Percentiles rank a stretch among this genome's conserved stretches.
Conservation (phyloP, 2,797 vertebrate species). For the Eulemur coronatus region DNA sequence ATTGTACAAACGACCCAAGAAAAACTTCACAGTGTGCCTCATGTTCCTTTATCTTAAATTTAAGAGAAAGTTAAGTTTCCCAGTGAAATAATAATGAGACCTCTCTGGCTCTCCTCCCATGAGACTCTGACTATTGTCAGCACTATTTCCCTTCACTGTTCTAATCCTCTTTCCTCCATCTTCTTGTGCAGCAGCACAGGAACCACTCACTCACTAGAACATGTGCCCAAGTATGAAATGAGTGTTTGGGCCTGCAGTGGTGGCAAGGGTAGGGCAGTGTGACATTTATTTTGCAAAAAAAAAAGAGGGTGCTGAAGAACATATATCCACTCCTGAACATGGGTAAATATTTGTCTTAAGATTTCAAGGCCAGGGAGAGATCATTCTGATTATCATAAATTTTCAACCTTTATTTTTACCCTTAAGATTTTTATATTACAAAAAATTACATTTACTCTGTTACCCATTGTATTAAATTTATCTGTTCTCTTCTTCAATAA, state of each 20-base stretch:
- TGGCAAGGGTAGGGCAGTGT: not conserved
- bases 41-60: slow-evolving; percentile 23
- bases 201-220: not conserved
- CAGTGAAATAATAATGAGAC: not conserved
- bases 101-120: not conserved
- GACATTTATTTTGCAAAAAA: not conserved
- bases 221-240: not conserved
- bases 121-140: not conserved
- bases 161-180: not conserved
- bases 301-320: not conserved
- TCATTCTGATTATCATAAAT: slow-evolving; percentile 58
- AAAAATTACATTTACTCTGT: slow-evolving; percentile 65
- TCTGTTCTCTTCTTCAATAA: slow-evolving; percentile 19
- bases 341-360: not conserved
- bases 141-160: not conserved
- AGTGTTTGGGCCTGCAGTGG: not conserved
- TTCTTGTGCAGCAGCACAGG: not conserved
- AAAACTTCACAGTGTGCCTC: slow-evolving; percentile 33
- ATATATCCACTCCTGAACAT: not conserved
- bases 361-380: slow-evolving; percentile 34
- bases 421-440: slow-evolving; percentile 40
- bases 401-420: slow-evolving; percentile 59
- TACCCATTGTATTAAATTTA: slow-evolving; percentile 29
- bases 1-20: not conserved
- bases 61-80: not conserved